Percentiles rank a stretch among this genome's conserved stretches.
Evolutionary conservation across 2,797 vertebrate genomes (phyloP).

Genomic region (Gallinago nigripennis): DNA sequence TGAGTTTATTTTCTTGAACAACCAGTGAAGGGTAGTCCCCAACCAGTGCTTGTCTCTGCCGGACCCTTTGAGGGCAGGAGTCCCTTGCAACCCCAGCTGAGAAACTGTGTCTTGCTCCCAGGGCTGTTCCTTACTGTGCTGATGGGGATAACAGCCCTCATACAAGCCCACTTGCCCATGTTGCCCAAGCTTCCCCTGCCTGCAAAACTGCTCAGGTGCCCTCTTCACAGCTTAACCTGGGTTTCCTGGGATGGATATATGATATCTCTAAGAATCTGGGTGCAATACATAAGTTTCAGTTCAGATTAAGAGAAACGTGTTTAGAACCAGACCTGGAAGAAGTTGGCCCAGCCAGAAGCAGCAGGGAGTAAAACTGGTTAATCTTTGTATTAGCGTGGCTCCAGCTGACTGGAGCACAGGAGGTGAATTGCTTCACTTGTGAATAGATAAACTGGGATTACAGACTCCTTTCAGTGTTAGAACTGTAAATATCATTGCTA

Average conservation of each 20-base stretch:
- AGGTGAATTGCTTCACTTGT: neutral
- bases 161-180: neutral
- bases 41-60: neutral
- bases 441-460: neutral
- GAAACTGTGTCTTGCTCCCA: neutral
- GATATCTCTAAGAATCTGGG: neutral
- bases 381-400: neutral
- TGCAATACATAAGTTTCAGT: neutral
- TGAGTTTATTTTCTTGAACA: neutral
- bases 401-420: neutral
- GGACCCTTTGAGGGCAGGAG: neutral
- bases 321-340: neutral
- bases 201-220: neutral
- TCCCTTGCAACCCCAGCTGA: neutral
- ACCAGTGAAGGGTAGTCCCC: neutral
- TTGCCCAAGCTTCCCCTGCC: neutral
- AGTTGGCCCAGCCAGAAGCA: neutral
- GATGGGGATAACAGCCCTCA: neutral
- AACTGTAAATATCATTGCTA: conserved; percentile 6
- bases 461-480: neutral
- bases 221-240: neutral
- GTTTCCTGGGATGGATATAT: neutral
- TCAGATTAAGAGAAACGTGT: neutral
- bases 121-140: neutral
- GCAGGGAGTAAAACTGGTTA: neutral